A percentile compares a stretch with the other conserved stretches of the same genome.
Evolutionary conservation across 2,797 vertebrate species (phyloP).

Genomic region (Peromyscus attwateri): DNA sequence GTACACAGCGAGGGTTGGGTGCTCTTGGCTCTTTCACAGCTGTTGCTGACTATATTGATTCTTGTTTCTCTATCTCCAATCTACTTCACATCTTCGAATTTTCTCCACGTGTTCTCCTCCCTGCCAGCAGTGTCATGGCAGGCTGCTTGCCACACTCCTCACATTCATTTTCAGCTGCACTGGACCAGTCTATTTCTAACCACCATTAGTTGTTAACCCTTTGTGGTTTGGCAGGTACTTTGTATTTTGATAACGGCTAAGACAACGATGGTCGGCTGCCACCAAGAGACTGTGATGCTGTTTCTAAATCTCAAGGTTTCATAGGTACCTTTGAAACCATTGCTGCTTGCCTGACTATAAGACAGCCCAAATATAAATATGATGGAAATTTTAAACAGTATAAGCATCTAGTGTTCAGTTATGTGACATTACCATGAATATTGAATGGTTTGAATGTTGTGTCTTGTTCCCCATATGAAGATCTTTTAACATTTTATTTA

Average conservation of each 20-base stretch:
- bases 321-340: not conserved
- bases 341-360: not conserved
- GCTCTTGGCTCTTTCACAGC: not conserved
- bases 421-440: not conserved
- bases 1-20: not conserved
- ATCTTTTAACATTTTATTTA: not conserved
- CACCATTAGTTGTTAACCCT: not conserved
- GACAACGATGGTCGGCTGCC: not conserved
- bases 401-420: not conserved
- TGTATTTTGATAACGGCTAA: not conserved
- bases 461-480: not conserved
- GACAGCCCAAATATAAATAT: not conserved
- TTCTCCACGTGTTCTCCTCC: not conserved
- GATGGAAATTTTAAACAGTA: not conserved
- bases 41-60: not conserved
- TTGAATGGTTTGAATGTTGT: constrained; percentile 1
- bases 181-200: not conserved
- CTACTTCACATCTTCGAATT: constrained; percentile 11
- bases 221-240: not conserved
- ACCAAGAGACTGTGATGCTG: not conserved
- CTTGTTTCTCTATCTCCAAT: constrained; percentile 34
- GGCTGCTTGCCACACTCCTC: not conserved
- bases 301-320: not conserved
- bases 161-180: not conserved
- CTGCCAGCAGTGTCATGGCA: not conserved